Conservation (phyloP, 2,888 invertebrate species). For the Ecdyonurus torrentis region DNA sequence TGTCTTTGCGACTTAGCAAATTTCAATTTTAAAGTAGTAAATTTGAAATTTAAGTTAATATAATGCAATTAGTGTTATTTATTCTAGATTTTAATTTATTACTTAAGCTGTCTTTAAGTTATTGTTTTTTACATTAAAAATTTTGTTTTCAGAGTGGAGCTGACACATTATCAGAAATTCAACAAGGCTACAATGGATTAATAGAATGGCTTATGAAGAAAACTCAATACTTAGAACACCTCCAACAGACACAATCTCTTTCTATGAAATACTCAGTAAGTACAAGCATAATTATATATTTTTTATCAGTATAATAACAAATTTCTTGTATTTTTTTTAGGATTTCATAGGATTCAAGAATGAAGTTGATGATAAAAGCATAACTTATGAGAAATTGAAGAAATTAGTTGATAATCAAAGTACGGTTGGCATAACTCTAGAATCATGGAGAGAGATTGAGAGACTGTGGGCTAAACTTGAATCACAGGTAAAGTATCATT, state of each 20-base stretch:
- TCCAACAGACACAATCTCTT: conserved; percentile 55
- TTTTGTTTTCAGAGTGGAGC: conserved; percentile 16
- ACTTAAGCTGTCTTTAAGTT: too few species aligned
- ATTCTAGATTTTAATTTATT: too few species aligned
- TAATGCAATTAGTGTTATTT: too few species aligned
- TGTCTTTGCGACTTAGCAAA: too few species aligned
- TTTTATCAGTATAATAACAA: conserved; percentile 3
- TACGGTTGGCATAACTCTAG: conserved; percentile 61
- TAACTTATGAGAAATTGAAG: conserved; percentile 58
- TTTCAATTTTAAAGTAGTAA: too few species aligned
- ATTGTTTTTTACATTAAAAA: too few species aligned
- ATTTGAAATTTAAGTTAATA: too few species aligned
- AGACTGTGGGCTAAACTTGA: conserved; percentile 68
- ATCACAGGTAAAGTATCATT: conserved; percentile 23
- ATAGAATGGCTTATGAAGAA: conserved; percentile 68
- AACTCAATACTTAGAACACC: conserved; percentile 56
- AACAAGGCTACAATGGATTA: conserved; percentile 64
- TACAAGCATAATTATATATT: conserved; percentile 6
- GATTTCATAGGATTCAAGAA: conserved; percentile 62
- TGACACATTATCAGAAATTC: conserved; percentile 44
- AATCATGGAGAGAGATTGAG: conserved; percentile 73
- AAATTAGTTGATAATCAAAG: conserved; percentile 65
- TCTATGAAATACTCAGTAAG: conserved; percentile 50
- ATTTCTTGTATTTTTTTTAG: conserved; percentile 23
- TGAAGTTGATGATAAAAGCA: conserved; percentile 56